Evolutionary conservation across 2,113 vertebrate species (phyloP), one percentile per base, ranked within the genome.

Genomic region (Marmota flaviventris): DNA sequence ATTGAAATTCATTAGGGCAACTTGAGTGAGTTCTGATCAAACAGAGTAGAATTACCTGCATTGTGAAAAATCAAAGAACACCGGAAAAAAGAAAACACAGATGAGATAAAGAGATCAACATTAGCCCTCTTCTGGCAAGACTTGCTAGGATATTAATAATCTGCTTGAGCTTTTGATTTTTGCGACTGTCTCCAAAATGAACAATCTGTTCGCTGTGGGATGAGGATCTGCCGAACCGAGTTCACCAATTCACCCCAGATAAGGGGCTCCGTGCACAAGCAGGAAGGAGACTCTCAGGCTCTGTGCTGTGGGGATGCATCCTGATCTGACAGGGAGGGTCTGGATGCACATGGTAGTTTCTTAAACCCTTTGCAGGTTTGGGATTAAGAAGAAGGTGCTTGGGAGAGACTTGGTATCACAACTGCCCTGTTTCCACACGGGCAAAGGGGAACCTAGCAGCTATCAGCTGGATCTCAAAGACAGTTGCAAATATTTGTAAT

Each of bases 121-220:
- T 93, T 96, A 95, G 93, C 76, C 83, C 95, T 96, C 95, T 98
- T 95, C 95, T 94, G 94, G 98, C 97, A 97, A 97, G 97, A 34
- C 95, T 48, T 29, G 24, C 96, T 88, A 91, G 97, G 98, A 92
- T 97, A 96, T 96, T 97, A 97, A 97, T 91, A 98, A 97, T 95
- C 96, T 97, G 83, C 95, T 3, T 27, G 94, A 96, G 95, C 97
- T 98, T 98, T 98, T 98, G 96, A 98, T 97, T 98, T 98, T 95
- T 75, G 48, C 85, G 92, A 96, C 94, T 91, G 81, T 91, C 79
- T 97, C 24, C 0, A 0, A 96, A 32, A 67, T 34, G 94, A 96
- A 70, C 81, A 85, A 93, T 94, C 97, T 98, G 93, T 93, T 97
- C 42, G 0, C 48, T 84, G 94, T 95, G 95, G 91, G 79, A n/a